Conservation (phyloP, 2,113 vertebrate species). For the Chaenogobius annularis region DNA sequence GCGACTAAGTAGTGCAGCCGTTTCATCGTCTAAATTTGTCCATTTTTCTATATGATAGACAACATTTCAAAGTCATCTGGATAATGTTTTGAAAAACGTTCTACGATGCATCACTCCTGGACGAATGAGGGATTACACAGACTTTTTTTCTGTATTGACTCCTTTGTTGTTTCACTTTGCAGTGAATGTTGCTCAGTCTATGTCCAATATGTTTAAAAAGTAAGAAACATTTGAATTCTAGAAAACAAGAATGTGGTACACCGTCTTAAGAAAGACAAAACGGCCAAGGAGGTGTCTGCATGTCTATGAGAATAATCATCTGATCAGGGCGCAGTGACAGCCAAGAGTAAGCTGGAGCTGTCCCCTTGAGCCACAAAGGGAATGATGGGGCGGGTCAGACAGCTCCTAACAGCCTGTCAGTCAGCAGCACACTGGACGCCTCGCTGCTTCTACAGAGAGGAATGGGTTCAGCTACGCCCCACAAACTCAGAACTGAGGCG, state of each 20-base stretch:
- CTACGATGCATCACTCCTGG: too few relatives aligned
- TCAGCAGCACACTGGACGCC: conserved; percentile 32
- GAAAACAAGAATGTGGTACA: not conserved
- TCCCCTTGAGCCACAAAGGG: conserved; percentile 57
- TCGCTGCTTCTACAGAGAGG: conserved; percentile 33
- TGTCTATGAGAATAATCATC: conserved; percentile 50
- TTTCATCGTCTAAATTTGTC: too few relatives aligned
- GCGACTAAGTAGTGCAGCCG: too few relatives aligned
- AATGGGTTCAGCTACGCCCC: conserved; percentile 20
- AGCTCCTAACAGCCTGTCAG: conserved; percentile 61
- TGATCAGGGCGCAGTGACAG: conserved; percentile 49
- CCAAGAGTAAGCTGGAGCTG: conserved; percentile 42
- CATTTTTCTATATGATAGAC: too few relatives aligned
- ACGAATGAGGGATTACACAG: too few relatives aligned
- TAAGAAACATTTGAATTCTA: too few relatives aligned
- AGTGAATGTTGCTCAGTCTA: too few relatives aligned
- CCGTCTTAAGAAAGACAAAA: conserved; percentile 13
- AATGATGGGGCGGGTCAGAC: conserved; percentile 49
- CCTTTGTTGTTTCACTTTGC: too few relatives aligned
- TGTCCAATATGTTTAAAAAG: too few relatives aligned
- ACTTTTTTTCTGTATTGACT: too few relatives aligned
- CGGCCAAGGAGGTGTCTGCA: conserved; percentile 33
- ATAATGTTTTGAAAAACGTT: too few relatives aligned
- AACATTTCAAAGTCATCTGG: too few relatives aligned
- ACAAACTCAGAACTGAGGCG: conserved; percentile 19